Percentiles rank a stretch among this genome's conserved stretches.
Evolutionary conservation across 2,888 invertebrate genomes (phyloP).

Genomic region (Maniola hyperantus): DNA sequence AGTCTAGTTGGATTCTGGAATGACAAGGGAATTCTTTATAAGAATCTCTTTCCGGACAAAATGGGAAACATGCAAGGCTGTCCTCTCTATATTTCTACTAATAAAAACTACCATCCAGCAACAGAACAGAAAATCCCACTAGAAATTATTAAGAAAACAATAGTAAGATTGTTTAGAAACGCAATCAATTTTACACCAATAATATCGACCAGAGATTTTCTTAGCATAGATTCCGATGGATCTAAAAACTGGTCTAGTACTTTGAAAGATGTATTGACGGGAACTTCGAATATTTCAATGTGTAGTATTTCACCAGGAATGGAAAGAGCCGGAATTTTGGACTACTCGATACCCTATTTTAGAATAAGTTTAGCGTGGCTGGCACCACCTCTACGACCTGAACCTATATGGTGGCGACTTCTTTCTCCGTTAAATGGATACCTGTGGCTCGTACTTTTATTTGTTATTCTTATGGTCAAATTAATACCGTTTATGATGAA

Average conservation of each 20-base stretch:
- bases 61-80: constrained; percentile 64
- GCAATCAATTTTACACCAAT: constrained; percentile 66
- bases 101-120: constrained; percentile 57
- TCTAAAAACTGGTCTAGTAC: constrained; percentile 66
- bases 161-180: constrained; percentile 55
- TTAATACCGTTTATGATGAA: constrained; percentile 56
- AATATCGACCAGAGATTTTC: constrained; percentile 56
- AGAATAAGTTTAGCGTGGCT: constrained; percentile 63
- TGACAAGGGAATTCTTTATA: constrained; percentile 37
- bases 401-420: constrained; percentile 61
- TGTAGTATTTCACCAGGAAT: constrained; percentile 61
- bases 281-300: constrained; percentile 62
- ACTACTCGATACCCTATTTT: constrained; percentile 63
- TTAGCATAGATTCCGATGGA: constrained; percentile 61
- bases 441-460: constrained; percentile 59
- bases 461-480: constrained; percentile 55
- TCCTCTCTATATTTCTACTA: constrained; percentile 65
- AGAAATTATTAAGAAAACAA: constrained; percentile 58
- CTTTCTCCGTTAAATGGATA: constrained; percentile 64
- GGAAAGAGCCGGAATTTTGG: constrained; percentile 56
- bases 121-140: constrained; percentile 59
- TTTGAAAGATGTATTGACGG: constrained; percentile 60
- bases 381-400: constrained; percentile 58
- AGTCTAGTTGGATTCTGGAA: constrained; percentile 53
- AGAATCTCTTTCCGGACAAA: constrained; percentile 58